A percentile compares a stretch with the other conserved stretches of the same genome.
Conservation (phyloP, 2,888 invertebrate genomes). For the Machimus rusticus region DNA sequence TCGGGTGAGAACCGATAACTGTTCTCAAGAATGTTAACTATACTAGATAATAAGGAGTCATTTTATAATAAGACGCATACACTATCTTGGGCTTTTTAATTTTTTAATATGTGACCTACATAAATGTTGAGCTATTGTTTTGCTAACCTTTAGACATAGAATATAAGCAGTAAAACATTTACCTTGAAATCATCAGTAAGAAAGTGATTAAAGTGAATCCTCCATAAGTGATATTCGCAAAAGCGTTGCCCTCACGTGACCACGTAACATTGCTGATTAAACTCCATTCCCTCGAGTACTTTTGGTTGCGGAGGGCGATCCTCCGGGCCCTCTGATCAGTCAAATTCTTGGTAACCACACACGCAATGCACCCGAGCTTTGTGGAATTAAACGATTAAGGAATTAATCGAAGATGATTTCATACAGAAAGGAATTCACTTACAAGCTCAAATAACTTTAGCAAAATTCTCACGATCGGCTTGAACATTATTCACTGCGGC, state of each 20-base stretch:
- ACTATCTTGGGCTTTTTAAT: too few relatives aligned
- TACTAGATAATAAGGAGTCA: too few relatives aligned
- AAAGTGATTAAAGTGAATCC: conserved; percentile 50
- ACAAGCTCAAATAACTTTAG: conserved; percentile 50
- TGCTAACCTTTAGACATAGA: not conserved
- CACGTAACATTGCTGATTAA: conserved; percentile 50
- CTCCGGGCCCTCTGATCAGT: conserved; percentile 51
- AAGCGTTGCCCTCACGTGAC: conserved; percentile 50
- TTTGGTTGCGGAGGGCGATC: conserved; percentile 50
- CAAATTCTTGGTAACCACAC: conserved; percentile 49
- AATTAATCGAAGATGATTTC: not conserved
- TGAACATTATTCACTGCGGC: conserved; percentile 42
- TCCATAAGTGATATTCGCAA: conserved; percentile 52
- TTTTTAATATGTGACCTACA: too few relatives aligned
- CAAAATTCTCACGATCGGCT: conserved; percentile 45
- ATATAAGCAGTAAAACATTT: not conserved
- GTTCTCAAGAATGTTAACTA: too few relatives aligned
- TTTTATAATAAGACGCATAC: too few relatives aligned
- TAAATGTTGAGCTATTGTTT: too few relatives aligned
- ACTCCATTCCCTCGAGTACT: conserved; percentile 50
- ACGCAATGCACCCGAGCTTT: conserved; percentile 51
- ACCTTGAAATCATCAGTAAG: conserved; percentile 50
- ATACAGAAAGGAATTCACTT: conserved; percentile 36
- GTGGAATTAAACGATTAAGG: not conserved
- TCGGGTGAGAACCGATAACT: too few relatives aligned